A percentile compares a stretch with the other conserved stretches of the same genome.
phyloP scores from a whole-genome alignment of 2,888 invertebrate species.

The Sepioteuthis lessoniana region DNA sequence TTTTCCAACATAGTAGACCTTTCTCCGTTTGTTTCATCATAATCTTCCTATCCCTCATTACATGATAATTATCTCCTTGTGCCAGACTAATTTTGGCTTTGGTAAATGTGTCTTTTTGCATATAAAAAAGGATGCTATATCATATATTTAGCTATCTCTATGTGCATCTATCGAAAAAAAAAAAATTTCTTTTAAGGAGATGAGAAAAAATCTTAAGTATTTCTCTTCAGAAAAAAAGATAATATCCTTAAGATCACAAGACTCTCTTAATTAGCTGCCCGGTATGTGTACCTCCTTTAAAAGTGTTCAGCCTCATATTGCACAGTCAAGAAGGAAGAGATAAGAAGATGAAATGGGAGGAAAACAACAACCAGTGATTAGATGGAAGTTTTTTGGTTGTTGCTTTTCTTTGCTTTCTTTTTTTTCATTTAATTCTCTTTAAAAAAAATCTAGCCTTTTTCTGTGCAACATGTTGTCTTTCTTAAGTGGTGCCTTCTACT shows the following conservation, averaged over 20 bases:
- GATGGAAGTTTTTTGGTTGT: background rate
- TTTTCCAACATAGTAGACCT: too few species aligned
- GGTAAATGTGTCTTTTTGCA: too few species aligned
- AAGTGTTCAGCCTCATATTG: background rate
- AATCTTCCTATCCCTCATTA: too few species aligned
- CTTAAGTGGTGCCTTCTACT: background rate
- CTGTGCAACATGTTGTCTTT: background rate
- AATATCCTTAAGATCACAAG: background rate
- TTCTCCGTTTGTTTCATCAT: too few species aligned
- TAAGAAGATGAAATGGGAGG: background rate
- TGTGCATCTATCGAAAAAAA: background rate
- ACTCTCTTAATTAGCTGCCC: background rate
- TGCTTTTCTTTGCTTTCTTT: background rate
- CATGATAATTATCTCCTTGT: background rate
- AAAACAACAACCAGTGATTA: background rate
- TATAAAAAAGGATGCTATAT: background rate
- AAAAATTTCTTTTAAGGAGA: background rate
- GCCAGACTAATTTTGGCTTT: background rate
- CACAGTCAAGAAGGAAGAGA: background rate
- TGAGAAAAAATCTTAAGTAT: background rate
- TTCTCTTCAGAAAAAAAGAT: background rate
- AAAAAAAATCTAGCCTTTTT: background rate
- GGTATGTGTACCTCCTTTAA: background rate
- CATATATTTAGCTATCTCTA: background rate
- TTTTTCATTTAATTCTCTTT: background rate